phyloP scores from a whole-genome alignment of 2,888 invertebrate species.

The Nezara viridula region DNA sequence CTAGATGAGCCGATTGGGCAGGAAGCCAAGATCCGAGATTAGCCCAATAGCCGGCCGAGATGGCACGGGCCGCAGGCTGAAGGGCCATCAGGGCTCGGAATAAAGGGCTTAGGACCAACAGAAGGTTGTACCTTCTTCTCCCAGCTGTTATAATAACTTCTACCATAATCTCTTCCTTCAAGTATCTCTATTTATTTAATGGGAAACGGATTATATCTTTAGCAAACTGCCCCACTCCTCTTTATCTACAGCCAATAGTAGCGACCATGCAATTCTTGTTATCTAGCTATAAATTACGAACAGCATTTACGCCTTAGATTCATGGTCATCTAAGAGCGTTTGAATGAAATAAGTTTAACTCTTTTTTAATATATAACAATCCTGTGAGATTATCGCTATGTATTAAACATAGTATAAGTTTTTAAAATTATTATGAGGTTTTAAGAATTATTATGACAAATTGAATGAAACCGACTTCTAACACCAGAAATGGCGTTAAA shows the following conservation, averaged over 20 bases:
- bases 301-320: not conserved
- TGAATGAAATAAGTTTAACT: not conserved
- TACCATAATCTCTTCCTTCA: conserved; percentile 4
- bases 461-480: too few species aligned
- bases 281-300: not conserved
- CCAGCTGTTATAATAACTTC: not conserved
- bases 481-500: too few species aligned
- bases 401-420: too few species aligned
- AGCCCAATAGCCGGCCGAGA: conserved; percentile 27
- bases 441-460: too few species aligned
- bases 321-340: not conserved
- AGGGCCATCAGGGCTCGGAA: conserved; percentile 5
- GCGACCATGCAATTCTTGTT: not conserved
- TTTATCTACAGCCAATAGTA: not conserved
- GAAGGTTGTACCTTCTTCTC: conserved; percentile 6
- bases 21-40: conserved; percentile 27
- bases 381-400: too few species aligned
- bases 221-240: not conserved
- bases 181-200: conserved; percentile 28
- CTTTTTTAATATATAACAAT: too few species aligned
- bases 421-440: too few species aligned
- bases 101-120: conserved; percentile 25
- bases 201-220: not conserved
- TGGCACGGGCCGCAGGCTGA: not conserved
- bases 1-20: conserved; percentile 23